Conservation (phyloP, 2,797 vertebrate genomes). For the Strix occidentalis region DNA sequence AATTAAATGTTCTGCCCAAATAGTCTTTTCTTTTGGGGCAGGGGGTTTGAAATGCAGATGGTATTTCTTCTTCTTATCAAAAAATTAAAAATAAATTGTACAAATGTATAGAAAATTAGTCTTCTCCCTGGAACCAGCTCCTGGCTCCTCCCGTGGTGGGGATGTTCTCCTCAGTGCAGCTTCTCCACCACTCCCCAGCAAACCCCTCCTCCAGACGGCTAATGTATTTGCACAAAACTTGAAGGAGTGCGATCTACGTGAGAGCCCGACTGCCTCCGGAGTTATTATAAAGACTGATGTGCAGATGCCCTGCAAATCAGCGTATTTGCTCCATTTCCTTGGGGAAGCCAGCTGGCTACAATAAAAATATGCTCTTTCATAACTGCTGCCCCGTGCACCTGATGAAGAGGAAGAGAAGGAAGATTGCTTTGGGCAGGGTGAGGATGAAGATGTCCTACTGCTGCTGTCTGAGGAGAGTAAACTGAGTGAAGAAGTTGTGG, state of each 20-base stretch:
- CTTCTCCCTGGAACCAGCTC: not conserved
- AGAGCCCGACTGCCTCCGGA: not conserved
- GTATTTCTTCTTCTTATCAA: not conserved
- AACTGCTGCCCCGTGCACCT: not conserved
- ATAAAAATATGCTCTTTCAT: not conserved
- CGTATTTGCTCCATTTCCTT: not conserved
- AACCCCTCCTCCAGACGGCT: not conserved
- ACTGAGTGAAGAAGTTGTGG: not conserved
- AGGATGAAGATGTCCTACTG: not conserved
- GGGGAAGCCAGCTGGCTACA: not conserved
- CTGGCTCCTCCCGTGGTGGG: not conserved
- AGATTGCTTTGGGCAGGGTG: not conserved
- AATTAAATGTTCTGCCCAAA: not conserved
- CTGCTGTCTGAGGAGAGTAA: rapidly evolving
- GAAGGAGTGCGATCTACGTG: not conserved
- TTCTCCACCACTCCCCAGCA: not conserved
- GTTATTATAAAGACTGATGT: not conserved
- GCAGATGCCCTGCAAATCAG: not conserved
- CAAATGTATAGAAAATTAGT: rapidly evolving
- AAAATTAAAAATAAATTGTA: not conserved
- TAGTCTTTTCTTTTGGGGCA: not conserved
- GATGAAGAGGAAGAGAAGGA: rapidly evolving
- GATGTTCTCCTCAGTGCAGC: not conserved
- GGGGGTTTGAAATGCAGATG: not conserved
- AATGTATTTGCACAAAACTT: not conserved